phyloP scores from a whole-genome alignment of 2,888 invertebrate species.

The Ectemnius lituratus region DNA sequence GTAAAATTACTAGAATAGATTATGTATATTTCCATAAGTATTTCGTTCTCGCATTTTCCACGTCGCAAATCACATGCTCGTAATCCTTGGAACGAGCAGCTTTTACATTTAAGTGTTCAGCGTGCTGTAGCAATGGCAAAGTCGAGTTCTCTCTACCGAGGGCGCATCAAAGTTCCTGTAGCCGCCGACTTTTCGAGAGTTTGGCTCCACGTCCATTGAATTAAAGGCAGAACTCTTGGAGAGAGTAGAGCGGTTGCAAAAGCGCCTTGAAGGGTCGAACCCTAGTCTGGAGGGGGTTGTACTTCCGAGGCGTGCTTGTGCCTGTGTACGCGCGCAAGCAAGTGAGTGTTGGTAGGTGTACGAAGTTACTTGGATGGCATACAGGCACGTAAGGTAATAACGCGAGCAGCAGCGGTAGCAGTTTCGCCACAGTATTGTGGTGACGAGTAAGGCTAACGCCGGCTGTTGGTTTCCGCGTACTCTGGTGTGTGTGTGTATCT shows the following conservation, averaged over 20 bases:
- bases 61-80: no score
- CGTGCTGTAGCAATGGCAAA: constrained; percentile 15
- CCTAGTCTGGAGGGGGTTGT: neutral
- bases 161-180: constrained; percentile 36
- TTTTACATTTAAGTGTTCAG: no score
- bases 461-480: neutral
- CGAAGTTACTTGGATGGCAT: constrained; percentile 43
- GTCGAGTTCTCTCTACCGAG: neutral
- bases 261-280: no score
- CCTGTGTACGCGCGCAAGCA: neutral
- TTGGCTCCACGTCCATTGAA: constrained; percentile 45
- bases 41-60: no score
- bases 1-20: no score
- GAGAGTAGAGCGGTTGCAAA: no score
- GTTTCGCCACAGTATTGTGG: constrained; percentile 48
- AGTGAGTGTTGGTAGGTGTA: neutral
- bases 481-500: neutral
- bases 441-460: constrained; percentile 40
- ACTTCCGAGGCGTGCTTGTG: no score
- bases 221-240: constrained; percentile 24
- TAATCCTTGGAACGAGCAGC: no score
- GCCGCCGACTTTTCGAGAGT: constrained; percentile 32
- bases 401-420: constrained; percentile 33
- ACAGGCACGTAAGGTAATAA: constrained; percentile 53
- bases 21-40: no score